phyloP scores from a whole-genome alignment of 2,888 invertebrate species.

The Panopea generosa region DNA sequence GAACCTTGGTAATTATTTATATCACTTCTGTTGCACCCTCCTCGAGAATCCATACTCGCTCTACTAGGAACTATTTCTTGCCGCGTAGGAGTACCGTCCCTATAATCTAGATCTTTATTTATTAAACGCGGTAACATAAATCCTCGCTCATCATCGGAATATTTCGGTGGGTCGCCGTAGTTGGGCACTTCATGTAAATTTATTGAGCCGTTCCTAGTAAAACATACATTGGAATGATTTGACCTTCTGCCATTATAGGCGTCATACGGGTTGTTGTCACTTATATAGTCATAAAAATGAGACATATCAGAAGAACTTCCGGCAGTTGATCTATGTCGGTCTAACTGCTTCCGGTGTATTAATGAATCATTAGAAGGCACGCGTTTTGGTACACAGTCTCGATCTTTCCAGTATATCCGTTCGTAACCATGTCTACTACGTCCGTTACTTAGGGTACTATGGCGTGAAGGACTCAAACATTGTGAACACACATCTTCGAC shows the following conservation, averaged over 20 bases:
- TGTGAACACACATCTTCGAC: constrained; percentile 58
- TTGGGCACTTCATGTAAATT: constrained; percentile 45
- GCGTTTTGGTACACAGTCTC: constrained; percentile 44
- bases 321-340: constrained; percentile 55
- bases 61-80: constrained; percentile 43
- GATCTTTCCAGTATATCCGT: constrained; percentile 61
- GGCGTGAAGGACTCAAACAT: constrained; percentile 45
- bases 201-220: constrained; percentile 50
- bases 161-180: constrained; percentile 26
- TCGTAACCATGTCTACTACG: constrained; percentile 57
- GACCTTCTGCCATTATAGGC: constrained; percentile 46
- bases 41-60: not conserved
- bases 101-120: constrained; percentile 36
- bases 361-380: constrained; percentile 61
- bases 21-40: constrained; percentile 6
- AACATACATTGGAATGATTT: constrained; percentile 50
- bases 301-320: constrained; percentile 63
- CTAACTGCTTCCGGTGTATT: constrained; percentile 47
- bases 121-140: constrained; percentile 25
- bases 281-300: constrained; percentile 61
- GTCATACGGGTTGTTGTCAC: constrained; percentile 53
- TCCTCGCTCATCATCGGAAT: constrained; percentile 50
- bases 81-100: constrained; percentile 20
- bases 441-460: constrained; percentile 41
- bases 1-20: constrained; percentile 30